These are phyloP conservation scores for Eilema griseolum DNA, from an alignment of 2,888 invertebrate species.

Conservation along the genomic window DNA sequence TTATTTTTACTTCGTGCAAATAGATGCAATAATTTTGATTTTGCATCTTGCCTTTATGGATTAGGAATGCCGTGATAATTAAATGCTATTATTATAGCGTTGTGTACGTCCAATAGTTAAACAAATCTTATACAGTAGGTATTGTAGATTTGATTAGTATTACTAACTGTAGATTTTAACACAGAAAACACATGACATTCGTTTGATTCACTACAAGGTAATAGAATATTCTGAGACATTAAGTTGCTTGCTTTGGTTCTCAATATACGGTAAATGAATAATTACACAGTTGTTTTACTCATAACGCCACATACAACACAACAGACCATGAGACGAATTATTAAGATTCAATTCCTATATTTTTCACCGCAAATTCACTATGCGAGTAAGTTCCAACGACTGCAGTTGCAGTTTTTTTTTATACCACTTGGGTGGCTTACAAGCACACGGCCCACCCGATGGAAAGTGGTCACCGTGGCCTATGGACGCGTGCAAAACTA, in stretches of 20 bases:
- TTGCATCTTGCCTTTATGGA: conserved; percentile 58
- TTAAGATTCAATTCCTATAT: neutral
- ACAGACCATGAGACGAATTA: neutral
- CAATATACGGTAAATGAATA: conserved; percentile 70
- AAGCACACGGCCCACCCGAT: no score
- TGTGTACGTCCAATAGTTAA: conserved; percentile 65
- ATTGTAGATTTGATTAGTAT: conserved; percentile 63
- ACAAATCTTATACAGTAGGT: conserved; percentile 66
- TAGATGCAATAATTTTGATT: conserved; percentile 50
- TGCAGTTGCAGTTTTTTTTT: no score
- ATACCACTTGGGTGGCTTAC: no score
- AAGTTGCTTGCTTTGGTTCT: conserved; percentile 74
- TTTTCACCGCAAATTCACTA: neutral
- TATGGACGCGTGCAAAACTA: no score
- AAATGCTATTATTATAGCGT: conserved; percentile 48
- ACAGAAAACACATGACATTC: conserved; percentile 66
- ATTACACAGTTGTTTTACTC: conserved; percentile 27
- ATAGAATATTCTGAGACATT: conserved; percentile 66
- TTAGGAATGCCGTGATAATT: conserved; percentile 53
- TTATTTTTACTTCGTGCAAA: conserved; percentile 31
- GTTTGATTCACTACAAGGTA: conserved; percentile 44
- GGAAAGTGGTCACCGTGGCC: no score
- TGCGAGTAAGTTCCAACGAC: no score
- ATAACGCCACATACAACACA: neutral
- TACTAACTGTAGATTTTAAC: conserved; percentile 54